A percentile compares a stretch with the other conserved stretches of the same genome.
phyloP scores from a whole-genome alignment of 2,888 invertebrate species.

The Cephus rjabovi region DNA sequence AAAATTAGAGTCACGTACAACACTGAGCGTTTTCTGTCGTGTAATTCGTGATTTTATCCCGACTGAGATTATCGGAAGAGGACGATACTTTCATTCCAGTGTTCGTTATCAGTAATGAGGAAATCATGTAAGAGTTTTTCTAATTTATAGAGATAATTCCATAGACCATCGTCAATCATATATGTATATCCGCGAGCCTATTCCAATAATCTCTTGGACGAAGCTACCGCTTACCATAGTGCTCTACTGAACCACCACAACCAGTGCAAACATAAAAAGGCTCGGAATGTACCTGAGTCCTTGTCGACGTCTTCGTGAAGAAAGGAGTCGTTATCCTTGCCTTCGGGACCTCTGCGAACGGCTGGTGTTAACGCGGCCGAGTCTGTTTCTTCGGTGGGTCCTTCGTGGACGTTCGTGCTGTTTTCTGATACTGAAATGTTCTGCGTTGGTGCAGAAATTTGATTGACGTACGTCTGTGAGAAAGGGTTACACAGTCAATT shows the following conservation, averaged over 20 bases:
- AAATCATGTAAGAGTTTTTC: too few relatives aligned
- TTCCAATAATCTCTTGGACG: slow-evolving; percentile 11
- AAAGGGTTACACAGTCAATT: background rate
- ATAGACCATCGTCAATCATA: too few relatives aligned
- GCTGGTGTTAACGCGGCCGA: slow-evolving; percentile 61
- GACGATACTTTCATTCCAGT: too few relatives aligned
- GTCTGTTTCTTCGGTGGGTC: slow-evolving; percentile 49
- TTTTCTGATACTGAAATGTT: slow-evolving; percentile 49
- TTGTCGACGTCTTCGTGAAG: slow-evolving; percentile 71
- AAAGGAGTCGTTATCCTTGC: slow-evolving; percentile 82
- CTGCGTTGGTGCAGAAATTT: slow-evolving; percentile 36
- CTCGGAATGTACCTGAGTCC: slow-evolving; percentile 67
- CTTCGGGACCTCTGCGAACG: slow-evolving; percentile 80
- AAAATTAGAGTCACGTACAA: too few relatives aligned
- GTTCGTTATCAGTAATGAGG: too few relatives aligned
- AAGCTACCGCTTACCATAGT: slow-evolving; percentile 49
- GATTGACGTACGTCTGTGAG: slow-evolving; percentile 48
- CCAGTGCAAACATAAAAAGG: slow-evolving; percentile 52
- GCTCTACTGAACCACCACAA: slow-evolving; percentile 62
- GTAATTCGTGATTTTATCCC: too few relatives aligned
- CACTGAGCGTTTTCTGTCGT: too few relatives aligned
- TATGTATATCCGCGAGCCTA: background rate
- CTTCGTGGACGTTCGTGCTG: slow-evolving; percentile 44
- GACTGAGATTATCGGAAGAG: too few relatives aligned
- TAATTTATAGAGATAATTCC: too few relatives aligned